Conservation (phyloP, 2,797 vertebrate species). For the Synanceia verrucosa region DNA sequence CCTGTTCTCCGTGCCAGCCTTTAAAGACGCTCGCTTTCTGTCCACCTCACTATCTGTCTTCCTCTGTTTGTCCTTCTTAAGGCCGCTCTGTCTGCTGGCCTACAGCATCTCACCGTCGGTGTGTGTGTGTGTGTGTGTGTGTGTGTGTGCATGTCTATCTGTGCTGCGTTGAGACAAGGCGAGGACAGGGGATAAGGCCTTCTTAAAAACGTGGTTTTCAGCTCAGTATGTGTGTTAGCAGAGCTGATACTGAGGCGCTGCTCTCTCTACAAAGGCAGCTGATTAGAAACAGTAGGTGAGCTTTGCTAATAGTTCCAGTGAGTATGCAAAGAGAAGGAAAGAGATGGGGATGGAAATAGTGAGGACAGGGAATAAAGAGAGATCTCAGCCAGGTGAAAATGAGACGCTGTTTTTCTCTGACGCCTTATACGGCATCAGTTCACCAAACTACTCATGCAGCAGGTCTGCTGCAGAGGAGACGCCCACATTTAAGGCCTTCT, state of each 20-base stretch:
- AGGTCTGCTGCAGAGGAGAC: neutral
- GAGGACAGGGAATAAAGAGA: slow-evolving; percentile 20
- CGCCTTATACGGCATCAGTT: slow-evolving; percentile 38
- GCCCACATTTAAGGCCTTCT: slow-evolving; percentile 59
- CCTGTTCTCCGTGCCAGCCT: slow-evolving; percentile 60
- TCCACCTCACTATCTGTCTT: slow-evolving; percentile 52
- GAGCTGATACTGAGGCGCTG: slow-evolving; percentile 57
- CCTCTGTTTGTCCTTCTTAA: slow-evolving; percentile 63
- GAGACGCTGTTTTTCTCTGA: slow-evolving; percentile 20
- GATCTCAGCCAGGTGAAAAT: slow-evolving; percentile 11
- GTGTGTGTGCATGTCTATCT: slow-evolving; percentile 32
- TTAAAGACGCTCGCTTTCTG: slow-evolving; percentile 54
- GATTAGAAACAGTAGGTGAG: slow-evolving; percentile 85
- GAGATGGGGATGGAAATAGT: slow-evolving; percentile 38
- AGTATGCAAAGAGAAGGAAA: slow-evolving; percentile 71
- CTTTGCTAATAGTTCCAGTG: slow-evolving; percentile 71
- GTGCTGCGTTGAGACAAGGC: slow-evolving; percentile 39
- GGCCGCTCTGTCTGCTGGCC: slow-evolving; percentile 46
- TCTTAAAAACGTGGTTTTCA: slow-evolving; percentile 29
- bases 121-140: slow-evolving; percentile 65
- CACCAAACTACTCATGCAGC: slow-evolving; percentile 33
- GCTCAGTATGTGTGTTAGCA: slow-evolving; percentile 40
- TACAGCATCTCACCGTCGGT: slow-evolving; percentile 60
- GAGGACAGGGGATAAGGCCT: slow-evolving; percentile 11
- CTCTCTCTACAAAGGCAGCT: slow-evolving; percentile 77